Evolutionary conservation across 2,888 invertebrate genomes (phyloP), one percentile per base, ranked within the genome.

Genomic region (Cantharis lateralis): DNA sequence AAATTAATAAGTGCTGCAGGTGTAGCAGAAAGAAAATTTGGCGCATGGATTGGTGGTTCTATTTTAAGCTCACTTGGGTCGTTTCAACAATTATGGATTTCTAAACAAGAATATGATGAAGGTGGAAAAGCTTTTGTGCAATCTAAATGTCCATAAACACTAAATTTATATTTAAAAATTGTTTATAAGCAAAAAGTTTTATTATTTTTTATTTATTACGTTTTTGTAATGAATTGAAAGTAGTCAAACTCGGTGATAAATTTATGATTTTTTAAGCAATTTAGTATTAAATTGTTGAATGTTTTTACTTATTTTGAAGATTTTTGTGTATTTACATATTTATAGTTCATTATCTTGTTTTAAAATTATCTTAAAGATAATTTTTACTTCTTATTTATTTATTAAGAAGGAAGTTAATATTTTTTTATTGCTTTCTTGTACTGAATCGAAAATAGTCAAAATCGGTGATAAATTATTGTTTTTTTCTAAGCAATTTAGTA

Each of bases 11-110:
- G 91, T 75, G 91, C 93, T 0, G 91, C 91, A 69, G 92, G 92
- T 62, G 89, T 91, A 28, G 89, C 91, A 61, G 94, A 95, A 86
- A 87, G 93, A 74, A 89, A 92, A 75, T 94, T 92, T 87, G 93
- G 93, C 72, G 91, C 93, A 32, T 94, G 94, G 94, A 93, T 94
- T 80, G 94, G 94, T 15, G 94, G 94, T 18, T 94, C 94, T 0
- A 94, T 94, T 80, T 88, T 94, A 62, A 93, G 93, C 48, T 94
- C 94, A 0, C 85, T 94, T 82, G 94, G 94, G 62, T 92, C 93
- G 1, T 94, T 94, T 86, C 94, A 94, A 83, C 94, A 94, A 84
- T 91, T 94, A 90, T 94, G 94, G 94, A 91, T 95, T 73, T 93
- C 93, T 13, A 93, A 93, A 83, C 93, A 93, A 83, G 94, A 95